Base-by-base conservation (phyloP, 2,888 invertebrate genomes). In the Hylaea fasciaria region DNA sequence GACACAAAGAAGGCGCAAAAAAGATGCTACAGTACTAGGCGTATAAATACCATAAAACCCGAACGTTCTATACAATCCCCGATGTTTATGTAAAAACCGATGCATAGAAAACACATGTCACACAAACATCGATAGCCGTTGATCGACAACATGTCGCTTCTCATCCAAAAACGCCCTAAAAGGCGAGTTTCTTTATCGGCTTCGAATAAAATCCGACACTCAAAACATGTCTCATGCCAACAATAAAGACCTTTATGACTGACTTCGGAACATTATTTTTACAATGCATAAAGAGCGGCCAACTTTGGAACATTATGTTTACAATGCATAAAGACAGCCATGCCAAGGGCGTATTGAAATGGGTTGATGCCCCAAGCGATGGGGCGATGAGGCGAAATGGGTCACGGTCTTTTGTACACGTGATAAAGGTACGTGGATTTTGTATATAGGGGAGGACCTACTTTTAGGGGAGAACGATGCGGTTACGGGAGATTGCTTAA, bases 331-430 rank as follows among this genome's bases (percentile, higher is more conserved):
- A 28, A 55, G 50, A 48, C 14, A 41, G 46, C 12, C 54, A 46
- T 39, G 45, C 65, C 70, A 55, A 70, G 68, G 66, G 67, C 74
- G 77, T 79, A 82, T 83, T 80, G 80, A 77, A 76, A 80, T 73
- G 70, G 77, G 77, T 73, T 78, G 78, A 81, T 81, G 78, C 77
- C 78, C 76, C 73, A 69, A 73, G 73, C 73, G 60, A 65, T 70
- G 64, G 70, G 74, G 74, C 73, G 60, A 64, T 68, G 63, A 57
- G 71, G 65, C 59, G 68, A 89, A 83, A 81, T 86, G 73, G 89
- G 88, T 87, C 90, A 90, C 68, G 89, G 88, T 81, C 83, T 77
- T 79, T 79, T 77, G 76, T 77, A 76, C 68, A 67, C 64, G 66
- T 66, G 66, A 69, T 68, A 72, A 76, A 75, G 47, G 64, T 58